Conservation (phyloP, 2,113 vertebrate genomes). For the Hyaena hyaena region DNA sequence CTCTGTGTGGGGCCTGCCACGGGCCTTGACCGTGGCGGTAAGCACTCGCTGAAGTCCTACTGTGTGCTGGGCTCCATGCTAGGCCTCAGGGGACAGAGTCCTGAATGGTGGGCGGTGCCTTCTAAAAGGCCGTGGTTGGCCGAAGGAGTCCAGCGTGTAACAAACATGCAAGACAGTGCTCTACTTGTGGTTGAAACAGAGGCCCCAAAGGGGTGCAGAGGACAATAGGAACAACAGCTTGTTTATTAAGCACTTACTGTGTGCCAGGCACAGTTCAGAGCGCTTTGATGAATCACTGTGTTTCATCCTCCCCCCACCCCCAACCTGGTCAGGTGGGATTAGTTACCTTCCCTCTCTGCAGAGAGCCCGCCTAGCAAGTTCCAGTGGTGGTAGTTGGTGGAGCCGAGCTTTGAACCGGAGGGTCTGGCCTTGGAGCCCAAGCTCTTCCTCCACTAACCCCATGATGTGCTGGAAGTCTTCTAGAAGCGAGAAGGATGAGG, state of each 20-base stretch:
- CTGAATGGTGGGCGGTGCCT: neutral
- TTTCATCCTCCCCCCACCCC: neutral
- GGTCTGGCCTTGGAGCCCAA: neutral
- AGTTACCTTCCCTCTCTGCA: neutral
- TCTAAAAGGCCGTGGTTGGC: neutral
- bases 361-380: neutral
- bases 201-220: neutral
- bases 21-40: neutral
- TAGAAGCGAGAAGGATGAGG: neutral
- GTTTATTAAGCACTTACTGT: constrained; percentile 54
- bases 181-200: constrained; percentile 47
- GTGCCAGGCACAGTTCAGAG: constrained; percentile 57
- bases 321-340: neutral
- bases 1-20: neutral
- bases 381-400: fast-evolving
- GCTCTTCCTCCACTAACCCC: neutral
- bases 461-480: neutral
- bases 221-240: constrained; percentile 54
- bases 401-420: neutral
- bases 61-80: neutral
- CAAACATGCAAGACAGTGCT: neutral
- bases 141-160: neutral
- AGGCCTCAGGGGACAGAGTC: neutral
- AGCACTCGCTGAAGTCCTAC: neutral
- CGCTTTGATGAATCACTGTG: neutral